Evolutionary conservation across 2,888 invertebrate genomes (phyloP), one percentile per base, ranked within the genome.

Genomic region (Psylliodes chrysocephalus): DNA sequence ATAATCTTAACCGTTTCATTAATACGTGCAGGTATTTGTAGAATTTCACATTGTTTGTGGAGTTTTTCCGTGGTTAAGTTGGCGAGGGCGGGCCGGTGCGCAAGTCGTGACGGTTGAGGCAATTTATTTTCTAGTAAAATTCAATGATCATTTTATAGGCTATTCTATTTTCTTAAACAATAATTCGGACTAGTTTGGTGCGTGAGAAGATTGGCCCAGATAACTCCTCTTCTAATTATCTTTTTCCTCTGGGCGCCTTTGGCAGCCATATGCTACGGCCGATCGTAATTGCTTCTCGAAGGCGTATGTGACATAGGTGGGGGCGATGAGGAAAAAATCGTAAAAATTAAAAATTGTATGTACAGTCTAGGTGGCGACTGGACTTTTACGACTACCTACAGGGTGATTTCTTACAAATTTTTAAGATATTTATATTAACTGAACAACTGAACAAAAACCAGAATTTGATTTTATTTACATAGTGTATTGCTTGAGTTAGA

Each of bases 131-230:
- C 59, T 70, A 73, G 71, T 73, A 71, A 74, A 74, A 75, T 75
- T 75, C 71, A 75, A 75, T 75, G 72, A 75, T 72, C 73, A 75
- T 71, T 74, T 74, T 70, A 71, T 67, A 67, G 69, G 64, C 71
- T 60, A 72, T 72, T 70, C 71, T 64, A 66, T 66, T 67, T 70
- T 66, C 66, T 67, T 64, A 72, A 73, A 73, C 72, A 70, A 72
- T 71, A 70, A 73, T 71, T 71, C 68, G 70, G 64, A 69, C 70
- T 69, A 62, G 69, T 69, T 69, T 67, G 56, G 68, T 60, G 66
- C 69, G 69, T 66, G 71, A 70, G 72, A 70, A 70, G 70, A 71
- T 68, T 69, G 69, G 53, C 64, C 69, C 69, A 65, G 70, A 72
- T 71, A 68, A 70, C 56, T 65, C 46, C 10, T 61, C 60, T 56